Evolutionary conservation across 1,140 invertebrate genomes (phyloP).

Genomic region (Dolichoris vasculosae): DNA sequence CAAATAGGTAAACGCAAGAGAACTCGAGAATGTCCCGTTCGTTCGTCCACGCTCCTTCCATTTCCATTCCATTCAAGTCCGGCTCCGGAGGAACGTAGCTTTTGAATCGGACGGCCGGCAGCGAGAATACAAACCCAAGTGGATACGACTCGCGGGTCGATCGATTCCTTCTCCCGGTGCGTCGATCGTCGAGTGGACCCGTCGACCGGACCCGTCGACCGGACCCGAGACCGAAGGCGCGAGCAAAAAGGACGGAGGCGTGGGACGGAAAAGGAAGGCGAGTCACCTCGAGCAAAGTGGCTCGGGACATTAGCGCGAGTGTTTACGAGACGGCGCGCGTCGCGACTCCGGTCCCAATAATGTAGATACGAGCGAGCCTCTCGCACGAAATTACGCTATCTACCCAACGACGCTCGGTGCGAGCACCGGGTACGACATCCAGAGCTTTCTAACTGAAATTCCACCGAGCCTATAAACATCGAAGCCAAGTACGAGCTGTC

Average conservation of each 20-base stretch:
- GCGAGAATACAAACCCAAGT: neutral
- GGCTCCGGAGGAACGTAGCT: neutral
- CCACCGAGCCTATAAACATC: constrained; percentile 53
- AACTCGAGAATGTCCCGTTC: neutral
- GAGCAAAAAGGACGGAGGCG: neutral
- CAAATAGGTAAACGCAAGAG: neutral
- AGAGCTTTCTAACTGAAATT: constrained; percentile 52
- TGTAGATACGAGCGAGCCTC: constrained; percentile 30
- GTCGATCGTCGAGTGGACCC: neutral
- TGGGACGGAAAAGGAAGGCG: neutral
- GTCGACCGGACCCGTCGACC: no score
- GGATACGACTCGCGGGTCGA: neutral
- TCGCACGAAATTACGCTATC: constrained; percentile 50
- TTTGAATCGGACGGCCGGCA: neutral
- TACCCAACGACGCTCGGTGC: neutral
- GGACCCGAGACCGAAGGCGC: neutral
- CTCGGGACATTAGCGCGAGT: constrained; percentile 46
- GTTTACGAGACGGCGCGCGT: constrained; percentile 49
- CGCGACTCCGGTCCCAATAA: constrained; percentile 49
- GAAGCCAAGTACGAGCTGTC: constrained; percentile 33
- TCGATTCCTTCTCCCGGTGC: neutral
- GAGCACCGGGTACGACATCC: neutral
- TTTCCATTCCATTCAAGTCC: no score
- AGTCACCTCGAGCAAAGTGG: constrained; percentile 34
- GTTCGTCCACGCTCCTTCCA: no score